These are phyloP conservation scores for Zosterops lateralis DNA, from an alignment of 2,113 vertebrate genomes.

Conservation along the genomic window DNA sequence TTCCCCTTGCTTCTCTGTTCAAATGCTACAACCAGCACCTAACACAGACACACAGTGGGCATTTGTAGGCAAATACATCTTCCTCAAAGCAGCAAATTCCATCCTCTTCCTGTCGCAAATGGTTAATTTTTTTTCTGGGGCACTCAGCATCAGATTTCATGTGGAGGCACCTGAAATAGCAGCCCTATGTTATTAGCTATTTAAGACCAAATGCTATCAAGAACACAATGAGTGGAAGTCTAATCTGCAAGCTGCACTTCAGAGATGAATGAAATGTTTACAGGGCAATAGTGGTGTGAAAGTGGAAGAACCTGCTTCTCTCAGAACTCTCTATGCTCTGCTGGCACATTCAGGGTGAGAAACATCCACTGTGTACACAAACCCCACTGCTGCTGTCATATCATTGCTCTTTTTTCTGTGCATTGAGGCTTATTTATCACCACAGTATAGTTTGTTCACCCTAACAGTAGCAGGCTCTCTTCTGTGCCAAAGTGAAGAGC, in stretches of 20 bases:
- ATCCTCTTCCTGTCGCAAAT: not conserved
- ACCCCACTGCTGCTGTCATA: not conserved
- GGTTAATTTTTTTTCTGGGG: not conserved
- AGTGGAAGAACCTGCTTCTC: slow-evolving; percentile 49
- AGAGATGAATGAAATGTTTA: slow-evolving; percentile 32
- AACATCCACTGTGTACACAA: not conserved
- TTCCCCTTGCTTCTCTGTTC: not conserved
- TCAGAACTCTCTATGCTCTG: not conserved
- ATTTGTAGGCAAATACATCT: not conserved
- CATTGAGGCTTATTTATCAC: not conserved
- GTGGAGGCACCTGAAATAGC: slow-evolving; percentile 30
- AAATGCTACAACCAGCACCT: not conserved
- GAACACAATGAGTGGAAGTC: slow-evolving; percentile 12
- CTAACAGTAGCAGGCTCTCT: not conserved
- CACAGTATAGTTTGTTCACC: not conserved
- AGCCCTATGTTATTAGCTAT: slow-evolving; percentile 16
- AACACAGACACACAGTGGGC: not conserved
- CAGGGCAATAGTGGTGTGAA: not conserved
- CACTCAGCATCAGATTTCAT: slow-evolving; percentile 17
- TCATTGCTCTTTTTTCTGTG: not conserved
- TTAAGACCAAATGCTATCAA: slow-evolving; percentile 14
- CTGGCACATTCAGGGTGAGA: not conserved
- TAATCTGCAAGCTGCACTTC: slow-evolving; percentile 3
- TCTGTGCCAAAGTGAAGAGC: not conserved
- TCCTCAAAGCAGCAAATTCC: not conserved